Evolutionary conservation across 2,888 invertebrate species (phyloP).

Genomic region (Acrobasis consociella): DNA sequence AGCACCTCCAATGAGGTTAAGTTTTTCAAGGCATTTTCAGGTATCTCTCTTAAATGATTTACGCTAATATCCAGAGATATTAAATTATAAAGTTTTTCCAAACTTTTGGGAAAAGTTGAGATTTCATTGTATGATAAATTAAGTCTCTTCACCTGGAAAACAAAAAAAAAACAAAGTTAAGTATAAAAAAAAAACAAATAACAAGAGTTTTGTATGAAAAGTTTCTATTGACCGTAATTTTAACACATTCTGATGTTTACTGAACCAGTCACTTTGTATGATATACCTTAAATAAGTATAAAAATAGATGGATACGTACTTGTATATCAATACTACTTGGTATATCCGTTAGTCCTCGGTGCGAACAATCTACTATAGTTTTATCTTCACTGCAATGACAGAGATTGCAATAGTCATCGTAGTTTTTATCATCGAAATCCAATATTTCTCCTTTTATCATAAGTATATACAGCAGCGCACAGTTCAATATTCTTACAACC

Average conservation of each 20-base stretch:
- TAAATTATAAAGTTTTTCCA: slow-evolving; percentile 56
- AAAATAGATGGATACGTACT: slow-evolving; percentile 44
- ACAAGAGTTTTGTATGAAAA: no score
- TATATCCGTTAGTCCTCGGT: slow-evolving; percentile 66
- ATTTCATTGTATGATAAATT: slow-evolving; percentile 87
- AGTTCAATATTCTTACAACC: slow-evolving; percentile 44
- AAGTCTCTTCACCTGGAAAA: slow-evolving; percentile 83
- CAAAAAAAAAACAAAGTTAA: slow-evolving; percentile 18
- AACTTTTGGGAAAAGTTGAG: slow-evolving; percentile 73
- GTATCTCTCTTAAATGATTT: slow-evolving; percentile 79
- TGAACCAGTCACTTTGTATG: no score
- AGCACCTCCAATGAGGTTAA: slow-evolving; percentile 82
- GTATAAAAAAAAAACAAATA: not conserved
- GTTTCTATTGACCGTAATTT: not conserved
- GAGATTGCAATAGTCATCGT: slow-evolving; percentile 58
- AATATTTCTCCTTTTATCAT: slow-evolving; percentile 46
- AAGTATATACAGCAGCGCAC: slow-evolving; percentile 48
- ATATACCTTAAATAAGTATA: no score
- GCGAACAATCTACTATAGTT: slow-evolving; percentile 65
- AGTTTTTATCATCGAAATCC: slow-evolving; percentile 54
- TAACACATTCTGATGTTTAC: no score
- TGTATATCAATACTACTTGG: slow-evolving; percentile 64
- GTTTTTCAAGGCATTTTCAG: slow-evolving; percentile 71
- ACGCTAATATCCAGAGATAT: slow-evolving; percentile 62
- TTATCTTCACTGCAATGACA: slow-evolving; percentile 62